Percentiles rank a stretch among this genome's conserved stretches.
Conservation (phyloP, 2,113 vertebrate species). For the Thomomys bottae region DNA sequence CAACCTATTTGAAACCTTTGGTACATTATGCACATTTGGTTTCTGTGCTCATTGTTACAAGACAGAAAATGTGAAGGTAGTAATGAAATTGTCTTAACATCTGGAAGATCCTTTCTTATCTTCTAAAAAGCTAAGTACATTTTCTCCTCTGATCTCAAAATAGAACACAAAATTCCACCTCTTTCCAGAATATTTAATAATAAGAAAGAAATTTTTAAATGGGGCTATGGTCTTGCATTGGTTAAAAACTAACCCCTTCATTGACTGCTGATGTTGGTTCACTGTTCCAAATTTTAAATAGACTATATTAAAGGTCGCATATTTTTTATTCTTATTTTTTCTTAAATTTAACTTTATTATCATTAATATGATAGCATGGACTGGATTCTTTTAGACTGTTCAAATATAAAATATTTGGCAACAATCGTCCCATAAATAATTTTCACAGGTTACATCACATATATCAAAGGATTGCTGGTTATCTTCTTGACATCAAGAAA, state of each 20-base stretch:
- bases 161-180: background rate
- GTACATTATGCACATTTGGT: background rate
- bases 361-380: background rate
- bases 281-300: background rate
- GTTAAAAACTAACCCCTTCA: background rate
- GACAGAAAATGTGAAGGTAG: background rate
- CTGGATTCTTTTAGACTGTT: background rate
- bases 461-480: background rate
- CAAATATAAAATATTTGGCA: background rate
- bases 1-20: background rate
- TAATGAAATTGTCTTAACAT: background rate
- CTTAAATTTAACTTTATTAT: background rate
- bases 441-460: background rate
- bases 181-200: constrained; percentile 31
- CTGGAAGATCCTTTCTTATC: constrained; percentile 20
- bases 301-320: background rate
- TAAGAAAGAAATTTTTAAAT: background rate
- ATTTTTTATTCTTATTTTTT: background rate
- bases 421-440: background rate
- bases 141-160: constrained; percentile 26
- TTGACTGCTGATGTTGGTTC: background rate
- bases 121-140: background rate
- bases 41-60: constrained; percentile 24
- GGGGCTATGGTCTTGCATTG: background rate
- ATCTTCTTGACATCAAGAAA: background rate